phyloP scores from a whole-genome alignment of 2,113 vertebrate species.

The Ranitomeya variabilis region DNA sequence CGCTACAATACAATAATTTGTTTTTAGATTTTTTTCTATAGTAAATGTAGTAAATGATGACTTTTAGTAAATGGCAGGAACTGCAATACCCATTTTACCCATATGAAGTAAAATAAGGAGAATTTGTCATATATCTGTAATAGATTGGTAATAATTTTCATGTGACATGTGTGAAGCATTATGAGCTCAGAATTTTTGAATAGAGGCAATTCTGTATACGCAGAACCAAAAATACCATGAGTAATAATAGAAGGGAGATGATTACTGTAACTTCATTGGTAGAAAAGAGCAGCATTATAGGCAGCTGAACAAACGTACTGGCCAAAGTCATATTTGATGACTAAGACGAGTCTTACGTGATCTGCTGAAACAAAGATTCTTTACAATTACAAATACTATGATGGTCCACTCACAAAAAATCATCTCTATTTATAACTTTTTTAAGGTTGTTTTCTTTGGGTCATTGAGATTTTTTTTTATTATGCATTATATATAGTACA shows the following conservation, averaged over 20 bases:
- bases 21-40: not conserved
- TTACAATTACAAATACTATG: conserved; percentile 64
- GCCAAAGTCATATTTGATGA: conserved; percentile 68
- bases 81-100: conserved; percentile 59
- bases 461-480: conserved; percentile 43
- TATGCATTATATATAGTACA: conserved; percentile 43
- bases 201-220: conserved; percentile 69
- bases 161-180: conserved; percentile 69
- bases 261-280: conserved; percentile 77
- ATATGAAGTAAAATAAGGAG: conserved; percentile 39
- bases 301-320: conserved; percentile 80
- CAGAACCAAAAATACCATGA: conserved; percentile 74
- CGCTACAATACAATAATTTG: not conserved
- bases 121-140: conserved; percentile 68
- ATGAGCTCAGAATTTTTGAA: conserved; percentile 73
- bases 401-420: conserved; percentile 60
- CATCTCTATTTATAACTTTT: conserved; percentile 62
- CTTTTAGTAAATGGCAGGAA: conserved; percentile 59
- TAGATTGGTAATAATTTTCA: conserved; percentile 71
- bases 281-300: conserved; percentile 74
- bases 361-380: conserved; percentile 69
- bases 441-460: conserved; percentile 54
- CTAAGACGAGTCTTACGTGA: conserved; percentile 71
- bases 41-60: not conserved
- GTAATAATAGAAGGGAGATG: conserved; percentile 75